Base-by-base conservation (phyloP, 2,797 vertebrate genomes). In the Gallirallus australis region DNA sequence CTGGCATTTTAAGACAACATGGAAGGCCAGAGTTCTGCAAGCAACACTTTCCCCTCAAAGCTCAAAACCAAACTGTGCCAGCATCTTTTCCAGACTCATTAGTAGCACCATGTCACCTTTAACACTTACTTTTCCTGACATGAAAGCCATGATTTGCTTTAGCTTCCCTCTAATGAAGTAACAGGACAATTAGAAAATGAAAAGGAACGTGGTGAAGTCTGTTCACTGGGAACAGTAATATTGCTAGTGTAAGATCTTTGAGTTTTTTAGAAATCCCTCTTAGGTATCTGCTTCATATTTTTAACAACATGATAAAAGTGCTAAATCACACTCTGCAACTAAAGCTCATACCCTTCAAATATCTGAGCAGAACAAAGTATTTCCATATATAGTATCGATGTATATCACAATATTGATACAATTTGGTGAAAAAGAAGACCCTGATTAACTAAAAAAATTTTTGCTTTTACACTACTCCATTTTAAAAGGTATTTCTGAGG, bases 141-240 rank as follows among this genome's bases (percentile, higher is more conserved):
- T 98, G 96, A 99, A 99, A 61, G 98, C 98, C 97, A 98, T 86
- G 5, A 98, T 98, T 53, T 98, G 98, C 94, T 99, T 99, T 95
- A 99, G 93, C 72, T 98, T 97, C 21, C 98, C 98, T 99, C 96
- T 93, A 92, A 93, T 40, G 31, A 96, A 92, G 86, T 75, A 88
- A 70, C 2, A 45, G 61, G n/a, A 54, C 25, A 4, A 80, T 50
- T 19, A 53, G 82, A 93, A 82, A 71, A 57, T 10, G 13, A 52
- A 81, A 91, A 89, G 23, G 1, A 73, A 19, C n/a, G 50, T 35
- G 24, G 35, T 77, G 45, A 4, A 42, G n/a, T 9, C 24, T 47
- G 2, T 40, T 23, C 28, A 40, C 11, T 40, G 42, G 19, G 33
- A 83, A 93, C 54, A 93, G 66, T 30, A 80, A 24, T 60, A 89